Evolutionary conservation across 1,140 invertebrate genomes (phyloP).

Genomic region (Eurosta solidaginis): DNA sequence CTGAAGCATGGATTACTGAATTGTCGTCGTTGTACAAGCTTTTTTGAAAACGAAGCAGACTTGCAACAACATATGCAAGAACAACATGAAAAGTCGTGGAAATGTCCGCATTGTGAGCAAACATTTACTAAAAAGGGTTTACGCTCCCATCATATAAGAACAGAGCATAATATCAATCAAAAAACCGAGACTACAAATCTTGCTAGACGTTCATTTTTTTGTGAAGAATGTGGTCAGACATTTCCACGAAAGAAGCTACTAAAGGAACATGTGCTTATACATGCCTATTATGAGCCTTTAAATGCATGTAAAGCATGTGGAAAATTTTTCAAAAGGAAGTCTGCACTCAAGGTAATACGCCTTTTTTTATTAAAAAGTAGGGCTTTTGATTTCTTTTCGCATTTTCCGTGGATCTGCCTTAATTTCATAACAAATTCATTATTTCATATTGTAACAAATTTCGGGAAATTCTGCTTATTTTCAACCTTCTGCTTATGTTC

Average conservation of each 20-base stretch:
- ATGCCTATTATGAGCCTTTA: constrained; percentile 61
- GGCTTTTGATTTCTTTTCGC: not conserved
- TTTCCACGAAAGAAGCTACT: constrained; percentile 60
- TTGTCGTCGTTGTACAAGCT: too few species aligned
- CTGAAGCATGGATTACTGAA: not conserved
- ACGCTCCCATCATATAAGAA: constrained; percentile 53
- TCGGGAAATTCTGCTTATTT: too few species aligned
- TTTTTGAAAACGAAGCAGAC: not conserved
- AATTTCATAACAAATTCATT: too few species aligned
- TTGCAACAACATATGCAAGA: not conserved
- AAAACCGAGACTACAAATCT: too few species aligned
- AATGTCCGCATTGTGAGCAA: constrained; percentile 47
- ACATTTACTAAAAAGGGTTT: constrained; percentile 48
- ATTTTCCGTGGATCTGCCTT: too few species aligned
- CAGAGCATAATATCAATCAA: constrained; percentile 60
- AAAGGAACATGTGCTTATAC: constrained; percentile 60
- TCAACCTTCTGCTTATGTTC: too few species aligned
- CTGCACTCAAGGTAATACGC: constrained; percentile 38
- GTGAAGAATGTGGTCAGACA: constrained; percentile 59
- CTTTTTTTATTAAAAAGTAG: not conserved
- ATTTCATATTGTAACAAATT: too few species aligned
- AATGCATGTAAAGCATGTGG: constrained; percentile 60
- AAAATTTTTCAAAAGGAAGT: constrained; percentile 57
- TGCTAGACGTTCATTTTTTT: constrained; percentile 60
- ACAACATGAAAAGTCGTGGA: constrained; percentile 44